Evolutionary conservation across 2,797 vertebrate genomes (phyloP), one percentile per base, ranked within the genome.

Genomic region (Chelon auratus): DNA sequence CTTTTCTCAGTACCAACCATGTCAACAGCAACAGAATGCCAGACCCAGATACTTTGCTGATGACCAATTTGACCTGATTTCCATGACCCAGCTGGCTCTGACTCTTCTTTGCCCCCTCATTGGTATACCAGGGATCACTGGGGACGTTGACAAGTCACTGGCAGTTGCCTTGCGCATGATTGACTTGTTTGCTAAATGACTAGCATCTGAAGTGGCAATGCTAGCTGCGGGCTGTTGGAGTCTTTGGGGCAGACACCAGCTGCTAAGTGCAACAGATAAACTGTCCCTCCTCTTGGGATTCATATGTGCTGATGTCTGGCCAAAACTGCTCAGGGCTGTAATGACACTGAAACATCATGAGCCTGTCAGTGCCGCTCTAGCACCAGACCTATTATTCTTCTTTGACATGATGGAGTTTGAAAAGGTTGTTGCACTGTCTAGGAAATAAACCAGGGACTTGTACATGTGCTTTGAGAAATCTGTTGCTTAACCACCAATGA

Each of bases 171-270:
- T 45, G 51, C 18, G 42, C 84, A 87, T 93, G 93, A 94, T 92
- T 94, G 93, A 93, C 88, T 92, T 90, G 91, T 93, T 90, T 90
- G 85, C 87, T 91, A 92, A 94, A 92, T 72, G 85, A 85, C 87
- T 82, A 80, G 84, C 82, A 86, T 87, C 77, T 85, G 75, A 88
- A 89, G 87, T 88, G 87, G 81, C 84, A 79, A 78, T 36, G 57
- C 72, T 87, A 75, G 82, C 90, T 80, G 33, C 62, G 70, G 88
- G 89, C 82, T 77, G 52, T 81, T 56, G 58, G 75, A 82, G 66
- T 85, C 68, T 85, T 86, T 85, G 75, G 87, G 90, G 88, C 75
- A 80, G 88, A 88, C 86, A 91, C 83, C 91, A 92, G 89, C 90
- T 92, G 91, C 86, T 89, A 79, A 86, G 78, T 89, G 89, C 72